Base-by-base conservation (phyloP, 2,888 invertebrate species). In the Noctua pronuba region DNA sequence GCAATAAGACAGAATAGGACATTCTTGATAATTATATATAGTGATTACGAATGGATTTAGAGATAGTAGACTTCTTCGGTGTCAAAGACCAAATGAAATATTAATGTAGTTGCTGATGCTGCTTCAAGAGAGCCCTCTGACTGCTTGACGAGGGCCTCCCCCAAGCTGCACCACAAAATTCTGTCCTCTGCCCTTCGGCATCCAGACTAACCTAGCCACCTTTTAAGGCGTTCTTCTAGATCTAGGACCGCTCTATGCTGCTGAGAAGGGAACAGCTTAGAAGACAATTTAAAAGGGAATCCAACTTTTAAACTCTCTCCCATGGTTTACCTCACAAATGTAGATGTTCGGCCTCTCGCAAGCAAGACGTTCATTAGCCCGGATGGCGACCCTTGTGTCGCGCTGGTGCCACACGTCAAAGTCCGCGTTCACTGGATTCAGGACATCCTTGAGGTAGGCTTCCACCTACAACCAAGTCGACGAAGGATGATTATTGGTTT, bases 311-410 rank as follows among this genome's bases (percentile, higher is more conserved):
- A 35, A 11, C 18, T 31, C 13, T 52, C 1, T 44, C 24, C 4
- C 16, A 31, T 13, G 1, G 1, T 84, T 89, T 89, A 95, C 96
- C 93, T 96, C 96, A 80, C 96, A 96, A 52, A 94, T 91, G 70
- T 96, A 96, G 76, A 95, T 84, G 66, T 92, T 93, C 1, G 94
- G 95, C 71, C 91, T 92, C 74, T 95, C 94, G 79, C 96, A 96
- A 31, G 89, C 86, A 0, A 94, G 91, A 4, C 86, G 85, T 10
- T 90, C 89, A 52, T 91, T 92, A 60, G 83, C 88, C 6, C 82
- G 86, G 11, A 90, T 85, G 2, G 95, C 94, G 16, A 94, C 90
- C 46, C 95, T 92, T 7, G 93, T 84, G n/a, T 91, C 92, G 8
- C 95, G 92, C 75, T 93, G 93, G 55, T 93, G 93, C 95, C 95